A percentile compares a stretch with the other conserved stretches of the same genome.
These are phyloP conservation scores for Epirrhoe tristata DNA, from an alignment of 2,888 invertebrate genomes.

Conservation along the genomic window DNA sequence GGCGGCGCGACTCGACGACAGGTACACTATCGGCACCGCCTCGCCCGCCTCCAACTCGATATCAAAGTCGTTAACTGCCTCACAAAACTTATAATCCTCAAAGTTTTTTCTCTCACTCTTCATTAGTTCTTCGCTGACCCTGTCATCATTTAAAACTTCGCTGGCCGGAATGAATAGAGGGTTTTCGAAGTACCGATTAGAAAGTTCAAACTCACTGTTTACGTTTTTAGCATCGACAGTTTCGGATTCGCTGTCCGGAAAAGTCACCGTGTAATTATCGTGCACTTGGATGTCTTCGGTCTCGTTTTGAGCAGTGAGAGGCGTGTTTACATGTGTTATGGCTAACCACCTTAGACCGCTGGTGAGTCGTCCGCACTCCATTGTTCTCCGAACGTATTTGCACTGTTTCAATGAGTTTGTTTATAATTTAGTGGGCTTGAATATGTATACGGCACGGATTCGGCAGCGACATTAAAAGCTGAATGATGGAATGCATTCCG, in stretches of 20 bases:
- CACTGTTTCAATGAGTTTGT: slow-evolving; percentile 52
- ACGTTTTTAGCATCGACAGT: slow-evolving; percentile 53
- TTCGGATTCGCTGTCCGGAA: slow-evolving; percentile 65
- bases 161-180: slow-evolving; percentile 70
- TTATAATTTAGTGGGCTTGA: slow-evolving; percentile 52
- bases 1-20: slow-evolving; percentile 82
- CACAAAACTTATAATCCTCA: slow-evolving; percentile 78
- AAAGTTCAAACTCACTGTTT: slow-evolving; percentile 57
- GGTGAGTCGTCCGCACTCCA: slow-evolving; percentile 71
- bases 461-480: slow-evolving; percentile 49
- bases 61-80: slow-evolving; percentile 79
- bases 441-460: slow-evolving; percentile 48
- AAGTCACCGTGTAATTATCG: slow-evolving; percentile 71
- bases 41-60: slow-evolving; percentile 75
- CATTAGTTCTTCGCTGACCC: slow-evolving; percentile 69
- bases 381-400: slow-evolving; percentile 53
- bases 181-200: slow-evolving; percentile 70
- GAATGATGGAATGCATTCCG: slow-evolving; percentile 57
- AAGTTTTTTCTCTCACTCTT: slow-evolving; percentile 73
- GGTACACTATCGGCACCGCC: slow-evolving; percentile 78
- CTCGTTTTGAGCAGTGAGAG: slow-evolving; percentile 58
- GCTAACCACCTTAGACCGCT: slow-evolving; percentile 69
- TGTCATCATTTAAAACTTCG: slow-evolving; percentile 69
- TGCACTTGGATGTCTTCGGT: slow-evolving; percentile 56
- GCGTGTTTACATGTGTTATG: slow-evolving; percentile 53